Evolutionary conservation across 1,140 invertebrate species (phyloP).

Genomic region (Drosophila bifasciata): DNA sequence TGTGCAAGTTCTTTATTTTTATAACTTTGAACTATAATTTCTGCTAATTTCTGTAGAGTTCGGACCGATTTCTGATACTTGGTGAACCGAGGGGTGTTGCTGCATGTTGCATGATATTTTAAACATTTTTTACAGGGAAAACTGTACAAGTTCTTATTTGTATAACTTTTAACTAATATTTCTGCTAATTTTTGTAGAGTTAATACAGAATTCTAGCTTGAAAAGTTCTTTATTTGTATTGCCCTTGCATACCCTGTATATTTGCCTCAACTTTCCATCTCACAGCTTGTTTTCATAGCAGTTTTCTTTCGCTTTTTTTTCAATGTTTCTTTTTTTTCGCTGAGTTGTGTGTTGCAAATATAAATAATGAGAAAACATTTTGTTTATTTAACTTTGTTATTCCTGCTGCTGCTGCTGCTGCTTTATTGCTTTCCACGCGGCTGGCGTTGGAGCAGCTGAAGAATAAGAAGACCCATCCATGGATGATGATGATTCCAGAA

Average conservation of each 20-base stretch:
- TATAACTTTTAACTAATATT: no score
- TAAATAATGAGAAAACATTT: slow-evolving; percentile 80
- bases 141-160: no score
- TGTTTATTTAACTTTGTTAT: slow-evolving; percentile 80
- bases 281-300: slow-evolving; percentile 57
- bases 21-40: no score
- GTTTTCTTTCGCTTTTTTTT: slow-evolving; percentile 39
- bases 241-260: slow-evolving; percentile 11
- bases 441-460: slow-evolving; percentile 33
- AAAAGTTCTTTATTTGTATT: no score
- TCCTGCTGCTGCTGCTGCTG: slow-evolving; percentile 42
- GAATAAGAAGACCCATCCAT: neutral
- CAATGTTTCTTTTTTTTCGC: slow-evolving; percentile 46
- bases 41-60: no score
- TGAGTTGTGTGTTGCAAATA: slow-evolving; percentile 58
- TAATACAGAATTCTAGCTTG: no score
- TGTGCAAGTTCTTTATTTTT: no score
- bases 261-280: slow-evolving; percentile 41
- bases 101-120: no score
- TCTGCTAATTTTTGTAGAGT: no score
- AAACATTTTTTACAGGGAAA: no score
- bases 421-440: slow-evolving; percentile 80
- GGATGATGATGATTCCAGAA: neutral
- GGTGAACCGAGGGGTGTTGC: no score
- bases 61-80: no score